These are phyloP conservation scores for Argyra leucocephala DNA, from an alignment of 2,888 invertebrate genomes.

Conservation along the genomic window DNA sequence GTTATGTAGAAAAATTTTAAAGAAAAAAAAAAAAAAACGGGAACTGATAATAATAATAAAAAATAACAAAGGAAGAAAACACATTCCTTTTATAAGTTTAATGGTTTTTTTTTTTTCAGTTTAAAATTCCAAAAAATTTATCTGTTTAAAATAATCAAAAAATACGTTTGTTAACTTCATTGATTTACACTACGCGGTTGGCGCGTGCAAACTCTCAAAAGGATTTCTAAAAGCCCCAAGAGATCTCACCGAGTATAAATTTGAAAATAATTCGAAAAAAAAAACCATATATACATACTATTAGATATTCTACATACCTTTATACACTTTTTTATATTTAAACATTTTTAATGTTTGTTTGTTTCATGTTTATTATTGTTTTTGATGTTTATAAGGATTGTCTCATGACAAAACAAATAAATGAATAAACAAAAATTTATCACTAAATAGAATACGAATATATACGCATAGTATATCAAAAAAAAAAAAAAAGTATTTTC, in stretches of 20 bases:
- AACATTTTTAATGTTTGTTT: no score
- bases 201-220: conserved; percentile 8
- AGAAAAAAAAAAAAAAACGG: not conserved
- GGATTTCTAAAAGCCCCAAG: conserved; percentile 9
- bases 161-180: conserved; percentile 10
- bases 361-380: no score
- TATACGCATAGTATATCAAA: no score
- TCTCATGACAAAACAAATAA: no score
- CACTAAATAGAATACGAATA: no score
- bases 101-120: not conserved
- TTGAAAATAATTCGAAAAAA: conserved; percentile 11
- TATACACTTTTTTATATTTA: no score
- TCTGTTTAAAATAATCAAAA: conserved; percentile 11
- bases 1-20: not conserved
- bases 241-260: conserved; percentile 4
- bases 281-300: no score
- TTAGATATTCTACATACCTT: no score
- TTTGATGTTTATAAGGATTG: no score
- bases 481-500: no score
- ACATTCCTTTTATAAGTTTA: not conserved
- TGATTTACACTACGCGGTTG: conserved; percentile 9
- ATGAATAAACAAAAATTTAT: no score
- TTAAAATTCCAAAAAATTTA: not conserved
- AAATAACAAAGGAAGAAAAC: not conserved
- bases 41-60: no score